phyloP scores from a whole-genome alignment of 2,797 vertebrate species.

The Gymnocypris eckloni region DNA sequence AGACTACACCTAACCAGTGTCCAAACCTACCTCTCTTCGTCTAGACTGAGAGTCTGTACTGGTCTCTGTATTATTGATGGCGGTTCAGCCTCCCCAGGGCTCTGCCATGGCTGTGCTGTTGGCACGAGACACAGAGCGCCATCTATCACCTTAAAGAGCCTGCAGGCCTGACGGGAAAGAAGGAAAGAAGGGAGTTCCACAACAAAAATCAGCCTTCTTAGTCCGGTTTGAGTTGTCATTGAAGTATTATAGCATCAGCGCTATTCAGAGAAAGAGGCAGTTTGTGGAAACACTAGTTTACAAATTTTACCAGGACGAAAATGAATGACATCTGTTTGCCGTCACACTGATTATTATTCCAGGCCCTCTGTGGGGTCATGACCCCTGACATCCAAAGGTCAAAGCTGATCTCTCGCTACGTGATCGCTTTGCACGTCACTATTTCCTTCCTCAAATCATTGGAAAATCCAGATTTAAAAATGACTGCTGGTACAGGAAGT shows the following conservation, averaged over 20 bases:
- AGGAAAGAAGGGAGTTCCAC: constrained; percentile 49
- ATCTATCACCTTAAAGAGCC: constrained; percentile 60
- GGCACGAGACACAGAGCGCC: constrained; percentile 50
- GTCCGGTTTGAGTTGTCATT: constrained; percentile 30
- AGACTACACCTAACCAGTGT: constrained; percentile 40
- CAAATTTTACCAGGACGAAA: constrained; percentile 29
- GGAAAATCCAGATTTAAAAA: not conserved
- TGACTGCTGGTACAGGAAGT: not conserved
- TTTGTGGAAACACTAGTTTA: constrained; percentile 18
- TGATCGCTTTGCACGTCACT: constrained; percentile 11
- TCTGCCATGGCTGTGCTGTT: constrained; percentile 50
- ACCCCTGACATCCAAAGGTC: constrained; percentile 55
- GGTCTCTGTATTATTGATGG: constrained; percentile 56
- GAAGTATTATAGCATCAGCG: constrained; percentile 14
- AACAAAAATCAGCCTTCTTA: constrained; percentile 13
- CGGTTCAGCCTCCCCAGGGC: constrained; percentile 43
- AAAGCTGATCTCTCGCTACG: constrained; percentile 39
- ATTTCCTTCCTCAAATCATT: not conserved
- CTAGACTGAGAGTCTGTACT: constrained; percentile 55
- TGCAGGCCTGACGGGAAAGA: constrained; percentile 61
- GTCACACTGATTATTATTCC: constrained; percentile 52
- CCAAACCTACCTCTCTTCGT: constrained; percentile 35
- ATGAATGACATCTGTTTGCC: constrained; percentile 54
- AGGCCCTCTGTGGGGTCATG: constrained; percentile 34
- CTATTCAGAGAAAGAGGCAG: constrained; percentile 11